Base-by-base conservation (phyloP, 2,797 vertebrate genomes). In the Aldrovandia affinis region DNA sequence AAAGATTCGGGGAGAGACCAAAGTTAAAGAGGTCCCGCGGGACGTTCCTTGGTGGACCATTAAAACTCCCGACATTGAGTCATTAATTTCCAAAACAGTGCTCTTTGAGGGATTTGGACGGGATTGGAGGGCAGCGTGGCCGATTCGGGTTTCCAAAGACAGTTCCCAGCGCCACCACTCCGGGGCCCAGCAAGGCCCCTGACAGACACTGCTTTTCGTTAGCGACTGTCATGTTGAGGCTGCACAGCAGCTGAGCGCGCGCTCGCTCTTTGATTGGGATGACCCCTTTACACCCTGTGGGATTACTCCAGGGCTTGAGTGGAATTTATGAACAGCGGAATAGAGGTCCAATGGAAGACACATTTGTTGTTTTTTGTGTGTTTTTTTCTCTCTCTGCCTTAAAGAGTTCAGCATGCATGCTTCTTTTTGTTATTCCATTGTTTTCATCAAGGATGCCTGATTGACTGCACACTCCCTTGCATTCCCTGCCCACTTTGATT, bases 11-110 rank as follows among this genome's bases (percentile, higher is more conserved):
- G 18, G 81, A 81, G 61, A 81, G 39, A 57, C 65, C 50, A 55
- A 83, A 47, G 68, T 73, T 85, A 25, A 47, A 28, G 86, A 57
- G 70, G 70, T 85, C 81, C 86, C 89, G 88, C 78, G 65, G 81
- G 85, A 83, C 81, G 80, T 78, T 80, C 81, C 77, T 86, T 68
- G 83, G 87, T 88, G 87, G 86, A 87, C 83, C 85, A 55, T 88
- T 91, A 87, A 89, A 90, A 90, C 86, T 83, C 80, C 42, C 88
- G 84, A 88, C 81, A 78, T 86, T 65, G 88, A 86, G 84, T 89
- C 84, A 88, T 88, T 84, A 81, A 89, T 88, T 57, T 91, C 85
- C 83, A 87, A 68, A 81, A 83, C 70, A 54, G 55, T 20, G 52
- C 12, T 83, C 87, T 91, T 88, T 87, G 89, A 92, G 90, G 84